Evolutionary conservation across 2,888 invertebrate genomes (phyloP).

Genomic region (Arctia plantaginis): DNA sequence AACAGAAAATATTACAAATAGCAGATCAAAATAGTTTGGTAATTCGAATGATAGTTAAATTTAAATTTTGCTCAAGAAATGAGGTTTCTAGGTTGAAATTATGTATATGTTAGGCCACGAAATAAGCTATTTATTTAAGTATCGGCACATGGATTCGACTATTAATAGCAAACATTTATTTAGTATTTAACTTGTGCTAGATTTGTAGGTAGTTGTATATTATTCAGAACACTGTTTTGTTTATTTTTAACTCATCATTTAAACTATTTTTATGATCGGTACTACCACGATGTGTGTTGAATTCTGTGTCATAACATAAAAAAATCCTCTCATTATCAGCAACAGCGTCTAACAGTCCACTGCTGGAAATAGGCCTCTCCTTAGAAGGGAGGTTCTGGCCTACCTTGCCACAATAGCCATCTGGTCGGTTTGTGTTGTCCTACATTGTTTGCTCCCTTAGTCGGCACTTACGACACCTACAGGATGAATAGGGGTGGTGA

Average conservation of each 20-base stretch:
- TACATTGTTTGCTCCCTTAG: no score
- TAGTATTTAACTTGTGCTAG: not conserved
- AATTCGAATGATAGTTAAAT: slow-evolving; percentile 32
- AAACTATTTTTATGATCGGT: no score
- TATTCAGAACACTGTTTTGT: not conserved
- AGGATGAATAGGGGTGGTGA: no score
- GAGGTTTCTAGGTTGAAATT: slow-evolving; percentile 71
- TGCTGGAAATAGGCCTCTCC: no score
- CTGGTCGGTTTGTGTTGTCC: no score
- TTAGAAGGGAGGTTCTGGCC: no score
- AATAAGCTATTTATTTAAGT: slow-evolving; percentile 33
- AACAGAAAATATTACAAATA: not conserved
- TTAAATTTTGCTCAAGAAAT: slow-evolving; percentile 51
- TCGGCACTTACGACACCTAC: no score
- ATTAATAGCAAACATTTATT: not conserved
- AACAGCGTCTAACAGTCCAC: no score
- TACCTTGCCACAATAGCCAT: no score
- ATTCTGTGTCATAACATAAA: no score
- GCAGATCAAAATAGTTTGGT: slow-evolving; percentile 29
- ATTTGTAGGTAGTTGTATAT: not conserved
- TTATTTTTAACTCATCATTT: not conserved
- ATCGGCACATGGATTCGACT: not conserved
- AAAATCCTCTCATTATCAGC: no score
- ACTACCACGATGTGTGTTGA: no score
- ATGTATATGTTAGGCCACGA: slow-evolving; percentile 56